Conservation (phyloP, 2,888 invertebrate genomes). For the Zaprionus bogoriensis region DNA sequence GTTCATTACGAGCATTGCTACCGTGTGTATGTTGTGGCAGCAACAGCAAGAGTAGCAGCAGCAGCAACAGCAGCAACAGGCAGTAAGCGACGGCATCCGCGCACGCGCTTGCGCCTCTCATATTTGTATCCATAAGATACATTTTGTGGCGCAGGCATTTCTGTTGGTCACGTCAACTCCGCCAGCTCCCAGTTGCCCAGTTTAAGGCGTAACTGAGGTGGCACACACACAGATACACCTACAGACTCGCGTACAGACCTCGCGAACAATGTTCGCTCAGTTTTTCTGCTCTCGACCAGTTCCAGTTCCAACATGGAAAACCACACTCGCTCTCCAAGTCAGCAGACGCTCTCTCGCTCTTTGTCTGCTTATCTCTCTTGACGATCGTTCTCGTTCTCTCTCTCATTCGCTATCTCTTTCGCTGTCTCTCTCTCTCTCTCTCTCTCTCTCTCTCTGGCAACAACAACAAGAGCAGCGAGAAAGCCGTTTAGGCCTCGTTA, state of each 20-base stretch:
- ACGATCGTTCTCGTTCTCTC: constrained; percentile 16
- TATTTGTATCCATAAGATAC: constrained; percentile 69
- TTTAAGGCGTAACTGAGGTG: constrained; percentile 71
- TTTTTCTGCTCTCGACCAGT: constrained; percentile 41
- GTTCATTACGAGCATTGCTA: constrained; percentile 80
- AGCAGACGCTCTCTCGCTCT: constrained; percentile 1
- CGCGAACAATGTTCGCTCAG: background rate
- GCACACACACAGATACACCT: constrained; percentile 37
- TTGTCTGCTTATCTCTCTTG: no score
- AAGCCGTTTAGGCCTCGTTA: constrained; percentile 76
- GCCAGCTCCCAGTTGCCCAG: constrained; percentile 46
- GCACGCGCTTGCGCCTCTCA: constrained; percentile 50
- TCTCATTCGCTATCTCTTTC: constrained; percentile 1
- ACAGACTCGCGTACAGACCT: constrained; percentile 11
- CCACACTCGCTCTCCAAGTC: constrained; percentile 12
- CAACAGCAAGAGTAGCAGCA: constrained; percentile 13
- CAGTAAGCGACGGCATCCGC: constrained; percentile 25
- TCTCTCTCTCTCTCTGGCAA: constrained; percentile 23
- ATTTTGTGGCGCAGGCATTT: constrained; percentile 52
- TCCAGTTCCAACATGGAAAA: constrained; percentile 67
- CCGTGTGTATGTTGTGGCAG: constrained; percentile 53
- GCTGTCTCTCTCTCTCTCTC: constrained; percentile 6
- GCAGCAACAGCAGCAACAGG: background rate
- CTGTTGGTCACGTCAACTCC: constrained; percentile 69
- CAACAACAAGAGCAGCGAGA: constrained; percentile 30